Base-by-base conservation (phyloP, 2,888 invertebrate genomes). In the Hartigia nigra region DNA sequence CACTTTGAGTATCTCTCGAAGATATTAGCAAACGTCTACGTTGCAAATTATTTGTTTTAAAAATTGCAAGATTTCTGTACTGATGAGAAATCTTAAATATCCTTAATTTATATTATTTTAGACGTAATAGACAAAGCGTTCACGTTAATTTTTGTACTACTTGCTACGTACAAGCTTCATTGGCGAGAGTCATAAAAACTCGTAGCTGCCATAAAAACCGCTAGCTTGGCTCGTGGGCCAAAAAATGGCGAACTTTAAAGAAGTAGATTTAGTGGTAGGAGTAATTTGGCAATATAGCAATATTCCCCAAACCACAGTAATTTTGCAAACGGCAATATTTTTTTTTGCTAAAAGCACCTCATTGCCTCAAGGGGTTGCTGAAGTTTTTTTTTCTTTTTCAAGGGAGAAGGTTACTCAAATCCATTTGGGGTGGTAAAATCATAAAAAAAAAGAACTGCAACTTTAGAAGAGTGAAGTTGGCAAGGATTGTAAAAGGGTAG, bases 401-500 rank as follows among this genome's bases (percentile, higher is more conserved):
- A 79, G 81, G 78, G 82, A 55, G 23, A 55, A 55, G 5, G 23
- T 55, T 55, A 55, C 23, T 55, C 55, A 23, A 55, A 55, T 55
- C 55, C 5, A 55, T 82, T 77, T 76, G 77, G 74, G 74, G 85
- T 81, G 82, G 87, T 90, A 88, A 89, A 88, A 76, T 81, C 85
- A 86, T 90, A 91, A 91, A 91, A 87, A 91, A 87, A 89, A 86
- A 79, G 83, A 82, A 82, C 77, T 74, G 75, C 79, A 78, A 79
- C 81, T 83, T 76, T 81, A 78, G 87, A 90, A 91, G 89, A 89
- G 90, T 90, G 89, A 89, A 90, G 86, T 83, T 82, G 79, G 87
- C 86, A 86, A 87, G 88, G 86, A 85, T 89, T 88, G 88, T 91
- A 90, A 91, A 91, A 91, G 90, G 91, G 88, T 88, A 81, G 83